Base-by-base conservation (phyloP, 2,797 vertebrate species). In the Aselliscus stoliczkanus region DNA sequence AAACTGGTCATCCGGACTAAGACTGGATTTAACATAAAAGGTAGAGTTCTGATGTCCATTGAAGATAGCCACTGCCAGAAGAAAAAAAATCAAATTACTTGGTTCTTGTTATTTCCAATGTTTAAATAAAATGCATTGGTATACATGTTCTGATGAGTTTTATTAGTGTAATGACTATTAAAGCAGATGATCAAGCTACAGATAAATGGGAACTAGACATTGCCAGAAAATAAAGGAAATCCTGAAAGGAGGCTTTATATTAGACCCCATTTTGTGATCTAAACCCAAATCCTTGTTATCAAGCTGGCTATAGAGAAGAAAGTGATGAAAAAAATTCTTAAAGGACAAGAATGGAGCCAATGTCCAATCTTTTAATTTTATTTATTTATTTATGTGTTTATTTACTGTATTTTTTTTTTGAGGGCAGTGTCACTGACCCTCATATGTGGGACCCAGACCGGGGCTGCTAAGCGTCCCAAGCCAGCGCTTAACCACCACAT, bases 1-100 rank as follows among this genome's bases (percentile, higher is more conserved):
- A 98, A 99, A 99, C 98, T 99, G 99, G 96, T 99, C 98, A 8
- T 99, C 99, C 10, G 99, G 99, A 97, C 99, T 99, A 37, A 99
- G 97, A 17, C 99, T 98, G 96, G 99, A 99, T 97, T 99, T 99
- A 7, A 99, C 95, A 64, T 99, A 99, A 98, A 99, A 99, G 0
- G 99, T 99, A 42, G 99, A 99, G 98, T 99, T 99, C 95, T 99
- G 98, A 96, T 99, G 99, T 64, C 99, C 99, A 13, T 91, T 99
- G 98, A 99, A 99, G 94, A 99, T 91, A 0, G 99, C 98, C 97
- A 99, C 99, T 99, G 98, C 52, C 86, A 96, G 76, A 93, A 47
- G 70, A 29, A 29, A 29, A 58, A 80, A 83, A 89, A 80, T 21
- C 42, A 62, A 87, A 76, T 93, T 52, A 64, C 8, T 84, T 90